A percentile compares a stretch with the other conserved stretches of the same genome.
These are phyloP conservation scores for Streptopelia turtur DNA, from an alignment of 2,797 vertebrate genomes.

Conservation along the genomic window DNA sequence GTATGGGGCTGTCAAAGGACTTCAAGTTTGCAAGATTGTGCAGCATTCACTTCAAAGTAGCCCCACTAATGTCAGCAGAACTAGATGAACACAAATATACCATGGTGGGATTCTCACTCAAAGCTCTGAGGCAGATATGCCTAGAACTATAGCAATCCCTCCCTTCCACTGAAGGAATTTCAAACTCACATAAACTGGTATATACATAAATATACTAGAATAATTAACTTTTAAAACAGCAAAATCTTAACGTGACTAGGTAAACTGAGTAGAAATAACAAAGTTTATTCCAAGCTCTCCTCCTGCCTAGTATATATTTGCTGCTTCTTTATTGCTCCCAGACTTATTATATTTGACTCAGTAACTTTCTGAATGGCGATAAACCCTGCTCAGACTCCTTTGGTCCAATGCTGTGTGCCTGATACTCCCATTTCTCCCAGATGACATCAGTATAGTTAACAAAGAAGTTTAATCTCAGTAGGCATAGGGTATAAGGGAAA, in stretches of 20 bases:
- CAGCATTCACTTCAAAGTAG: not conserved
- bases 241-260: not conserved
- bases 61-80: not conserved
- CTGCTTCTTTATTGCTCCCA: not conserved
- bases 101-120: not conserved
- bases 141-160: not conserved
- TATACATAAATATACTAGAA: not conserved
- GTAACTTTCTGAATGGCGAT: not conserved
- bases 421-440: not conserved
- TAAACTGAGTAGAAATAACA: not conserved
- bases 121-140: not conserved
- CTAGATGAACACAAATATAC: not conserved
- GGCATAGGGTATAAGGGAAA: not conserved
- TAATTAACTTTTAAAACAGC: not conserved
- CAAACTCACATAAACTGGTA: not conserved
- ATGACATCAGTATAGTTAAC: not conserved
- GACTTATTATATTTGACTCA: not conserved
- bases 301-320: not conserved
- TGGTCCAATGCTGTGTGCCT: not conserved
- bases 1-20: not conserved
- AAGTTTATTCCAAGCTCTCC: not conserved
- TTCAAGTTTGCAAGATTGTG: not conserved
- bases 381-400: not conserved
- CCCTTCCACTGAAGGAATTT: not conserved
- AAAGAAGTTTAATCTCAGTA: not conserved